Evolutionary conservation across 2,113 vertebrate genomes (phyloP).

Genomic region (Aleadryas rufinucha): DNA sequence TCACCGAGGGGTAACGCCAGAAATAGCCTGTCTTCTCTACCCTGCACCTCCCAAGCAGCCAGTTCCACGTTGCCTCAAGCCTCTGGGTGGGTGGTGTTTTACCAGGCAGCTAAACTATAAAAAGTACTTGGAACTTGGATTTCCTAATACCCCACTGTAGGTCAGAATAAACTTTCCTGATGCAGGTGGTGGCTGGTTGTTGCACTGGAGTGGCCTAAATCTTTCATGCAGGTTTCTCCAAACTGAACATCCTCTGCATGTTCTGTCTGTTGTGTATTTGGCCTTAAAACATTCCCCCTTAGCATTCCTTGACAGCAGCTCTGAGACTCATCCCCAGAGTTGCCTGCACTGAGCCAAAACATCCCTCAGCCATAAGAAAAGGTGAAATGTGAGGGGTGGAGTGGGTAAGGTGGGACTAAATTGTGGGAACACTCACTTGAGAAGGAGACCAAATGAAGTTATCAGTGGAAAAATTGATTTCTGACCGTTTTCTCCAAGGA

Average conservation of each 20-base stretch:
- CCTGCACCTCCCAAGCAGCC: neutral
- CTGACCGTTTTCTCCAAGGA: neutral
- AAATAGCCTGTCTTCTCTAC: neutral
- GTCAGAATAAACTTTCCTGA: neutral
- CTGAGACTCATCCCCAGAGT: neutral
- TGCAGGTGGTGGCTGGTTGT: neutral
- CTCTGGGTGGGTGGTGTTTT: slow-evolving; percentile 28
- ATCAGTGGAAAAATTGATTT: neutral
- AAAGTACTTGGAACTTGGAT: neutral
- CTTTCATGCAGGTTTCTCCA: neutral
- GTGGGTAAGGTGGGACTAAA: neutral
- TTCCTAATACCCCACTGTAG: neutral
- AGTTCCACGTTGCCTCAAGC: neutral
- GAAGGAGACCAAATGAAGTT: neutral
- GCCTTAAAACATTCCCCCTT: neutral
- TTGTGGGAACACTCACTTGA: neutral
- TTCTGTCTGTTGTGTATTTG: neutral
- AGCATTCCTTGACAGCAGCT: neutral
- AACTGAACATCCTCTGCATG: neutral
- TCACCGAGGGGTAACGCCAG: neutral
- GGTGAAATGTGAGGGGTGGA: neutral
- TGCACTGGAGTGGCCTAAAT: neutral
- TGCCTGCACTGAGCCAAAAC: neutral
- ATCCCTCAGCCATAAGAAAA: neutral
- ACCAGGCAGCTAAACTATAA: neutral